phyloP scores from a whole-genome alignment of 2,113 vertebrate species.

The Pterocles burchelli region DNA sequence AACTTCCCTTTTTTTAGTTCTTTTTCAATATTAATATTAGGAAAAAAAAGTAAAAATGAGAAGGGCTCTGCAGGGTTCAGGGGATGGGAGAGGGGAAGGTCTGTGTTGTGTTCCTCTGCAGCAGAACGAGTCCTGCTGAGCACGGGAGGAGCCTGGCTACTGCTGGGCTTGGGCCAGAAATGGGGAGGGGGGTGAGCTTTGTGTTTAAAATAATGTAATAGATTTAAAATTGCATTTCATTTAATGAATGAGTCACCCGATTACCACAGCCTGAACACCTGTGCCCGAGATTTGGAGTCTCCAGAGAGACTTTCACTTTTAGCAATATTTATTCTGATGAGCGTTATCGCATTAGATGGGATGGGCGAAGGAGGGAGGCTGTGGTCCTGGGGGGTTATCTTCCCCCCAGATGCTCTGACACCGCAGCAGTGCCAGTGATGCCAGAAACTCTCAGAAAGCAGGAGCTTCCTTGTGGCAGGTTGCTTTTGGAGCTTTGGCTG shows the following conservation, averaged over 20 bases:
- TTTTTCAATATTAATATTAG: background rate
- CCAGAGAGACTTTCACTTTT: constrained; percentile 66
- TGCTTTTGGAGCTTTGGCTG: background rate
- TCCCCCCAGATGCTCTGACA: background rate
- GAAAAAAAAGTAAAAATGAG: background rate
- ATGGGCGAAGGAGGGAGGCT: background rate
- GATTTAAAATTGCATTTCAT: constrained; percentile 70
- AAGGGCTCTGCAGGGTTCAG: background rate
- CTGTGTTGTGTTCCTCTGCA: background rate
- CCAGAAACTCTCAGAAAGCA: too few relatives aligned
- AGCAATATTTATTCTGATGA: constrained; percentile 67
- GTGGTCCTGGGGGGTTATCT: background rate
- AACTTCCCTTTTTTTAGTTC: background rate
- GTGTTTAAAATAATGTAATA: constrained; percentile 59
- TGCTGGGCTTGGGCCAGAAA: constrained; percentile 44
- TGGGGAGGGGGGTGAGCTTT: background rate
- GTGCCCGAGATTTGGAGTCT: constrained; percentile 41
- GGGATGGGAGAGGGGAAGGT: background rate
- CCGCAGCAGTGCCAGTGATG: background rate
- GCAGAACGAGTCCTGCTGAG: background rate
- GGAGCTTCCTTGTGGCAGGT: background rate
- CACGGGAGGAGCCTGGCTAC: background rate
- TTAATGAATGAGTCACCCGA: constrained; percentile 73
- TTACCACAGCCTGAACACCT: constrained; percentile 67
- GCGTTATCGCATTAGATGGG: constrained; percentile 27